Evolutionary conservation across 2,888 invertebrate genomes (phyloP), one percentile per base, ranked within the genome.

Genomic region (Cryptus viduatorius): DNA sequence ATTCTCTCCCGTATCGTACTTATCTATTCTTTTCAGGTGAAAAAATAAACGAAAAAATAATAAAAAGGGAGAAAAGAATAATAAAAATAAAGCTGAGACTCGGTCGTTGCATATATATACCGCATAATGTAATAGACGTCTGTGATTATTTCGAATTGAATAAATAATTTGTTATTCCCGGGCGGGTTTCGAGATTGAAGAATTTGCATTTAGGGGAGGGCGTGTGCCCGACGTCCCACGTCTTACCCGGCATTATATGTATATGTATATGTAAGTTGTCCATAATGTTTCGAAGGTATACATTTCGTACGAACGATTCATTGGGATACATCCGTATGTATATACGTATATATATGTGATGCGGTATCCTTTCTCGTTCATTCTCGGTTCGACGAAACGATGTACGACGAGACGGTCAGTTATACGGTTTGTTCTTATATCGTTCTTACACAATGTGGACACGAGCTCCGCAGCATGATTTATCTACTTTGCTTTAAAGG

Each of bases 371-470:
- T 78, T 81, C 80, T 71, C 80, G 73, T 80, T 80, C 77, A 37
- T 59, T 73, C 77, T 77, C 76, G 79, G 75, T 73, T 76, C 80
- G 83, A 73, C 75, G 56, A 69, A 81, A 84, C 78, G 81, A 84
- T 84, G 84, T 84, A 84, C 84, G 84, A 84, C 81, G 78, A 78
- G 81, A 78, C 73, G 81, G 73, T 78, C 83, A 77, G 80, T 84
- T 77, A 75, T 84, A 77, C 71, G 50, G 83, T 61, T 68, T 61
- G 80, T 10, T 37, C 59, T 48, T 73, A 42, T 80, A 68, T 68
- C 68, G 73, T 4, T 79, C 65, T 46, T 31, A 37, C 73, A 81
- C 65, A 61, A 77, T 81, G 69, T 73, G 73, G 81, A 65, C 78
- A 75, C 24, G 73, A 67, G 19, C 42, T 42, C 8, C 53, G 61